These are phyloP conservation scores for Lordiphosa fenestrarum DNA, from an alignment of 2,888 invertebrate species.

Conservation along the genomic window DNA sequence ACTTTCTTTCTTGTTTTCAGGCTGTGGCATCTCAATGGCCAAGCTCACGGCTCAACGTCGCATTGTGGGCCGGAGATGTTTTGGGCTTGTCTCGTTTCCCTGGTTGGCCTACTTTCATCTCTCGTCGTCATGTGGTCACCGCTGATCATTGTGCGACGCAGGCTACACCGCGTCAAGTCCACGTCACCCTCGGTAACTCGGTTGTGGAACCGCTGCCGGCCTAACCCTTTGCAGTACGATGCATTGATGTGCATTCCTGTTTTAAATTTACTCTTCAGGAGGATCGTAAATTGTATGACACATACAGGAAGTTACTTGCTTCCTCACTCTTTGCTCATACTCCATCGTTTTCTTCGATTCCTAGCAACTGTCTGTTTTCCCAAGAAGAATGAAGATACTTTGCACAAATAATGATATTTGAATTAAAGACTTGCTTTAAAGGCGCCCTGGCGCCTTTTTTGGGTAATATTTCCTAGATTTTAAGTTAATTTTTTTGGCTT, in stretches of 20 bases:
- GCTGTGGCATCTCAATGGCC: slow-evolving; percentile 92
- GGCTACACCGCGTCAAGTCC: slow-evolving; percentile 93
- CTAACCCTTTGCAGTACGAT: slow-evolving; percentile 93
- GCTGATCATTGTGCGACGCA: slow-evolving; percentile 97
- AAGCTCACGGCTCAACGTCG: slow-evolving; percentile 93
- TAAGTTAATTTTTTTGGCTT: too few relatives aligned
- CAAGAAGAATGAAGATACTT: slow-evolving; percentile 92
- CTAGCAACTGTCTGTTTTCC: slow-evolving; percentile 93
- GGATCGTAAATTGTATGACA: slow-evolving; percentile 90
- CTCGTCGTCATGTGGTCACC: slow-evolving; percentile 94
- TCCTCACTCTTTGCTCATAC: background rate
- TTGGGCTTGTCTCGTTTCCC: slow-evolving; percentile 95
- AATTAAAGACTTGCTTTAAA: too few relatives aligned
- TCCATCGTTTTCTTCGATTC: background rate
- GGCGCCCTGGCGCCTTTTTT: too few relatives aligned
- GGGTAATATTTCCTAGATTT: too few relatives aligned
- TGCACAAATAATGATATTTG: too few relatives aligned
- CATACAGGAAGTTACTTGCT: slow-evolving; percentile 84
- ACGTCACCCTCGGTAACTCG: slow-evolving; percentile 93
- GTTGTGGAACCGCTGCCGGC: slow-evolving; percentile 94
- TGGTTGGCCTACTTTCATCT: slow-evolving; percentile 97
- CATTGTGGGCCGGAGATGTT: slow-evolving; percentile 96
- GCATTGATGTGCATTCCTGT: slow-evolving; percentile 94
- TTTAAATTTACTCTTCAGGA: slow-evolving; percentile 96
- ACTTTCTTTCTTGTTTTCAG: too few relatives aligned